Base-by-base conservation (phyloP, 2,888 invertebrate species). In the Amphipyra berbera region DNA sequence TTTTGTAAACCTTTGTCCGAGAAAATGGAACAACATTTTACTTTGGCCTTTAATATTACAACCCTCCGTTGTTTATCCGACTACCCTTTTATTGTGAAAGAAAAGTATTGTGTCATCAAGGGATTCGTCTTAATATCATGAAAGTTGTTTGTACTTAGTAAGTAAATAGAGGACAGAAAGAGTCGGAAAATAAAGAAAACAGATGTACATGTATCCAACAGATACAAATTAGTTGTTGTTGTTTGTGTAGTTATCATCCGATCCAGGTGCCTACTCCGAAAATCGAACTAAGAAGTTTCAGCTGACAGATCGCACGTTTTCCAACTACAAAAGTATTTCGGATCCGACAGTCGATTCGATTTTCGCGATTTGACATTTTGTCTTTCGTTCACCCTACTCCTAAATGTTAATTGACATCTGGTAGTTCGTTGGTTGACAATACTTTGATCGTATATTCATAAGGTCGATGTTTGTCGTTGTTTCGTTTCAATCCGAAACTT, bases 31-130 rank as follows among this genome's bases (percentile, higher is more conserved):
- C 45, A 49, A 49, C 35, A 44, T 57, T 68, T 58, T 50, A 27
- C 21, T 60, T 52, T 35, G 33, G 40, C 38, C 30, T 60, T 50
- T 58, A 48, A 50, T 60, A 53, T 56, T 35, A n/a, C 33, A 50
- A 33, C 33, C 72, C 55, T 37, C 47, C 0, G 15, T 35, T 57
- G 53, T 57, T 57, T 56, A 42, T 54, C 46, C 15, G 10, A 13
- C 27, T 50, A 57, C 48, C 57, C 56, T 49, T 60, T 50, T 54
- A 68, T 73, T 68, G 37, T 44, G 12, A n/a, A 68, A 58, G 49
- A 54, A 73, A 63, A 55, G 47, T 64, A 41, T 56, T 60, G 47
- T 68, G 58, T 61, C 46, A 47, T 60, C 50, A 61, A 48, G 57
- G 52, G 60, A 54, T 38, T 30, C 27, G 54, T 48, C 73, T 42